Conservation (phyloP, 2,797 vertebrate genomes). For the Manis crassicaudata region DNA sequence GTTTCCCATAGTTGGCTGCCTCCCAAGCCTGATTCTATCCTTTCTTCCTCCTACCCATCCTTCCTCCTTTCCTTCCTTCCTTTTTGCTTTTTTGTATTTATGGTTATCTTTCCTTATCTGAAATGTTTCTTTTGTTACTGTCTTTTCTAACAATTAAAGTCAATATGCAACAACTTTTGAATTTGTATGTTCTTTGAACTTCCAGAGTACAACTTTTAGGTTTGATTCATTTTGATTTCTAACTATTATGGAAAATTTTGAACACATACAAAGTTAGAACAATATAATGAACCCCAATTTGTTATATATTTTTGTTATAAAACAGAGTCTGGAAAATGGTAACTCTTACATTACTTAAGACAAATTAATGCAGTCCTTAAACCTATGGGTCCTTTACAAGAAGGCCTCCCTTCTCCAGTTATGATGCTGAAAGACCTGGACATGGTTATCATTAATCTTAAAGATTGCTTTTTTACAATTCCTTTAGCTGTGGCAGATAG, state of each 20-base stretch:
- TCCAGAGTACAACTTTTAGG: neutral
- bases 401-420: too few species aligned
- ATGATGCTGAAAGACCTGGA: too few species aligned
- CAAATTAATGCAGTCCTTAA: too few species aligned
- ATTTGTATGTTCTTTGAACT: neutral
- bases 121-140: neutral
- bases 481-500: too few species aligned
- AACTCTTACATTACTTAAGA: too few species aligned
- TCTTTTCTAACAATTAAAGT: neutral
- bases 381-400: too few species aligned
- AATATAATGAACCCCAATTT: neutral
- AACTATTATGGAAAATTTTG: neutral
- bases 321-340: too few species aligned
- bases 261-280: neutral
- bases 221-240: neutral
- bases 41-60: neutral
- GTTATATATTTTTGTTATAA: too few species aligned
- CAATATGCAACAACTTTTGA: neutral
- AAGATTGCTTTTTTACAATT: too few species aligned
- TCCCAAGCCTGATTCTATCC: neutral
- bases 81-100: neutral
- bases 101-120: neutral
- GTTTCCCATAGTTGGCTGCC: neutral
- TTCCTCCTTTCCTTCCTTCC: neutral
- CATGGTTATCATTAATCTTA: too few species aligned